Percentiles rank a stretch among this genome's conserved stretches.
These are phyloP conservation scores for Anagrus nilaparvatae DNA, from an alignment of 1,140 invertebrate genomes.

Conservation along the genomic window DNA sequence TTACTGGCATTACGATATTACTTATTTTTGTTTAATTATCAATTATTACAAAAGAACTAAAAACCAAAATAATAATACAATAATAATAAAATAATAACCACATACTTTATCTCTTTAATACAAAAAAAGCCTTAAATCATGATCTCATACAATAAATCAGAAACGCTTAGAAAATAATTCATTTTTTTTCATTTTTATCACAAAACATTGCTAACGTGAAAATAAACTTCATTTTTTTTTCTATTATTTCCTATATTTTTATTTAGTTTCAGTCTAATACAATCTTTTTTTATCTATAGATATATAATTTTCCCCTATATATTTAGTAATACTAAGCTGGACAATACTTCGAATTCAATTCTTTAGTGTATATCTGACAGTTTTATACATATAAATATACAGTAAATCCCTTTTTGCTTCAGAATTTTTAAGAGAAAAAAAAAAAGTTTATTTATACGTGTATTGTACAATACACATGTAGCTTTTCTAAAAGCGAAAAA, in stretches of 20 bases:
- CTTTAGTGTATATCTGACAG: constrained; percentile 9
- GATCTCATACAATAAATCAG: constrained; percentile 21
- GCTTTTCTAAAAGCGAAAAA: neutral
- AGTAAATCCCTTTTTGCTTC: no score
- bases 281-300: constrained; percentile 15
- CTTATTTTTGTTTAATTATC: no score
- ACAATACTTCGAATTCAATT: constrained; percentile 35
- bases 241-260: constrained; percentile 16
- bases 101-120: no score
- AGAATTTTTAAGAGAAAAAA: no score
- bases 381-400: constrained; percentile 1
- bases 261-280: constrained; percentile 8
- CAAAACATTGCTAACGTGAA: constrained; percentile 23
- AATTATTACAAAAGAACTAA: no score
- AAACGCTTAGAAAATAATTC: constrained; percentile 22
- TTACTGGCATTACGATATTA: no score
- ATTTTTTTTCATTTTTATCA: constrained; percentile 18
- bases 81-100: no score
- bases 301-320: no score
- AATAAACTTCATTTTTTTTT: constrained; percentile 21
- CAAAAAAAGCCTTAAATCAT: no score
- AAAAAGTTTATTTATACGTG: no score
- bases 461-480: no score
- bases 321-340: constrained; percentile 30
- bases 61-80: no score